Conservation (phyloP, 2,113 vertebrate species). For the Dipodomys spectabilis region DNA sequence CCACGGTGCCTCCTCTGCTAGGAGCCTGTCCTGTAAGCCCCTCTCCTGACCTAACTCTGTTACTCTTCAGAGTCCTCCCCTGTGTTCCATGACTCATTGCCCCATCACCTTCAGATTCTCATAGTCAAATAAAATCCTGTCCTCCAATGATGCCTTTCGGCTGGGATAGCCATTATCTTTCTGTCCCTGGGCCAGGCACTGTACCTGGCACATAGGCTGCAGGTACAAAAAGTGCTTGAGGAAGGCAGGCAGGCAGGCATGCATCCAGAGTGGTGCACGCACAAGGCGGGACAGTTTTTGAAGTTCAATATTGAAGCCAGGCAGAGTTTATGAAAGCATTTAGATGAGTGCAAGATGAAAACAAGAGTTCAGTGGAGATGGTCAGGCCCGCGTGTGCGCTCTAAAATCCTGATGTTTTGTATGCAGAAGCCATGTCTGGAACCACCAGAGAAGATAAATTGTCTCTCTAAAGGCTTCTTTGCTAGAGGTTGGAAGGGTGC, state of each 20-base stretch:
- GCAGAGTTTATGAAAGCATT: neutral
- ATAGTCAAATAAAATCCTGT: neutral
- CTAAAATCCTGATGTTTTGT: slow-evolving; percentile 67
- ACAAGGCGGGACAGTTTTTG: neutral
- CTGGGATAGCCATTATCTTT: neutral
- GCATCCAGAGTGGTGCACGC: too few species aligned
- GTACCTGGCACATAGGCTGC: neutral
- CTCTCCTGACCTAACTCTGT: too few species aligned
- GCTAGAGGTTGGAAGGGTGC: neutral
- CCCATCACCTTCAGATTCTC: too few species aligned
- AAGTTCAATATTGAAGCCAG: neutral
- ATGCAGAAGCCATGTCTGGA: slow-evolving; percentile 62
- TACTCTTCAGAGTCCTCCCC: neutral
- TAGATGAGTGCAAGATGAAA: slow-evolving; percentile 26
- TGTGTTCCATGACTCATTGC: too few species aligned
- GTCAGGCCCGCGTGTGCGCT: neutral
- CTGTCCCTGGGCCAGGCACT: neutral
- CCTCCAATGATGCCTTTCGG: neutral
- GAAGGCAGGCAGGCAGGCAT: neutral
- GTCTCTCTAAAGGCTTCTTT: neutral
- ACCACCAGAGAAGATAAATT: neutral
- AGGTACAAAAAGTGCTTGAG: neutral
- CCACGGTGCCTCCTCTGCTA: neutral
- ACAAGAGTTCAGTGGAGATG: too few species aligned
- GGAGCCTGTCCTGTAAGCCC: neutral